Conservation (phyloP, 2,888 invertebrate species). For the Agrotis exclamationis region DNA sequence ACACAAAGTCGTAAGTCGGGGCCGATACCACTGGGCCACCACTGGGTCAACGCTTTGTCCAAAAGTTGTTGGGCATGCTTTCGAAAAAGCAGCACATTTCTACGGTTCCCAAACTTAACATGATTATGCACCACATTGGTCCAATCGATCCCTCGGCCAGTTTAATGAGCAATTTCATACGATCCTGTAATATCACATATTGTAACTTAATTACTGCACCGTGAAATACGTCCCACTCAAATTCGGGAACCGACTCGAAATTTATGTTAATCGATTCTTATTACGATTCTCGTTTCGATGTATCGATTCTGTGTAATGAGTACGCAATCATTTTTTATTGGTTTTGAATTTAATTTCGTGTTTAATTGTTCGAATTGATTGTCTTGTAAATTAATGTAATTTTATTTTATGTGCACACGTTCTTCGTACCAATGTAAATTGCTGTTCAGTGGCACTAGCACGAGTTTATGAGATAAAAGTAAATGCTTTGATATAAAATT, state of each 20-base stretch:
- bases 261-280: slow-evolving; percentile 65
- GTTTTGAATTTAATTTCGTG: slow-evolving; percentile 37
- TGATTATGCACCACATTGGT: slow-evolving; percentile 23
- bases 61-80: no score
- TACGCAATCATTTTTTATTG: slow-evolving; percentile 49
- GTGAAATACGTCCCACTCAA: slow-evolving; percentile 59
- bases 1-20: no score
- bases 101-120: slow-evolving; percentile 4
- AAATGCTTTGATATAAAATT: no score
- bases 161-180: slow-evolving; percentile 56
- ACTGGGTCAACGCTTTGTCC: no score
- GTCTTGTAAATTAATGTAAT: slow-evolving; percentile 15
- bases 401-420: neutral
- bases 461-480: no score
- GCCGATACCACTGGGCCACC: no score
- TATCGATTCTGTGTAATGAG: slow-evolving; percentile 48
- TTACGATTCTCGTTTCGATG: slow-evolving; percentile 51
- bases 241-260: slow-evolving; percentile 52
- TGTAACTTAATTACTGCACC: slow-evolving; percentile 62
- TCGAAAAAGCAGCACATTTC: neutral
- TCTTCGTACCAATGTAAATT: neutral
- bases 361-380: slow-evolving; percentile 36
- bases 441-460: no score
- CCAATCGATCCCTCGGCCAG: slow-evolving; percentile 27
- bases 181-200: slow-evolving; percentile 60